Evolutionary conservation across 2,888 invertebrate species (phyloP).

Genomic region (Meiosimyza platycephala): DNA sequence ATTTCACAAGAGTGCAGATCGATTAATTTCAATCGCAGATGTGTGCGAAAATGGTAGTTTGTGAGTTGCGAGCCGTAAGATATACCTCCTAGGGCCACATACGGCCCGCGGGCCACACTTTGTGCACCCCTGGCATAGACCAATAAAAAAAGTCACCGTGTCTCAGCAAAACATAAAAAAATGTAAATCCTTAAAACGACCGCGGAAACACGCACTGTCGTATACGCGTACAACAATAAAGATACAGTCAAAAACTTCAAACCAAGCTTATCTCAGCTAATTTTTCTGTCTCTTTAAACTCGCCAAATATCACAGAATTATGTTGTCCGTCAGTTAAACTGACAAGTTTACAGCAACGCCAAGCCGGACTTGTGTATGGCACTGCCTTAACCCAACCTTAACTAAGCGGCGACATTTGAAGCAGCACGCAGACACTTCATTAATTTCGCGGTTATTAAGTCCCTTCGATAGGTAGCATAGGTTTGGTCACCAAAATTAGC

Average conservation of each 20-base stretch:
- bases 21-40: too few species aligned
- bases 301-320: not conserved
- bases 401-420: not conserved
- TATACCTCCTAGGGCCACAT: too few species aligned
- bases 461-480: too few species aligned
- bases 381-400: too few species aligned
- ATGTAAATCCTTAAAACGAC: conserved; percentile 13
- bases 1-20: too few species aligned
- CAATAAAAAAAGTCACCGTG: too few species aligned
- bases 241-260: not conserved
- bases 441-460: conserved; percentile 14
- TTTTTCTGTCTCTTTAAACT: not conserved
- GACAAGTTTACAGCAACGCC: conserved; percentile 10
- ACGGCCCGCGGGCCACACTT: too few species aligned
- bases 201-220: not conserved
- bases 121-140: too few species aligned
- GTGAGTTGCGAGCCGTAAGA: too few species aligned
- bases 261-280: not conserved
- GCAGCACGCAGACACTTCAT: conserved; percentile 6
- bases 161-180: not conserved
- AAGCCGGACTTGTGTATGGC: not conserved
- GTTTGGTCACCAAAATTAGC: too few species aligned
- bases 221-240: not conserved
- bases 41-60: too few species aligned
- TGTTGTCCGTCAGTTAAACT: not conserved